Evolutionary conservation across 2,888 invertebrate genomes (phyloP).

Genomic region (Himalopsyche japonica): DNA sequence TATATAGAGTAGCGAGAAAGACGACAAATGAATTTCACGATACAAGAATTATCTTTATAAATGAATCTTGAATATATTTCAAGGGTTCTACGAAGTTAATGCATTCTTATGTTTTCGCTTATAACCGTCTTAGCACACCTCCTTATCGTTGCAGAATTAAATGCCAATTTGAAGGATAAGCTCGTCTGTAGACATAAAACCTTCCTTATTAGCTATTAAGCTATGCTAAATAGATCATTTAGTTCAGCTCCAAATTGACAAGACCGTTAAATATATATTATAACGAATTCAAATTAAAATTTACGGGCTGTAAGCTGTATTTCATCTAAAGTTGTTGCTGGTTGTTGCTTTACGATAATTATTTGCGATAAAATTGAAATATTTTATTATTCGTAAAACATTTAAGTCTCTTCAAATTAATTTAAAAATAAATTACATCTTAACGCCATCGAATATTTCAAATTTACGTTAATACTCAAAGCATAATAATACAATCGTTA

Average conservation of each 20-base stretch:
- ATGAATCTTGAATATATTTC: too few relatives aligned
- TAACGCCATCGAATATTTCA: too few relatives aligned
- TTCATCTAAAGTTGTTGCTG: neutral
- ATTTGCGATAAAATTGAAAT: neutral
- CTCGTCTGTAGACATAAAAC: slow-evolving; percentile 18
- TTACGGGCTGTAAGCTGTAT: neutral
- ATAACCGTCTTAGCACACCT: neutral
- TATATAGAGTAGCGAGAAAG: too few relatives aligned
- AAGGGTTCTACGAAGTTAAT: too few relatives aligned
- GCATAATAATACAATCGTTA: too few relatives aligned
- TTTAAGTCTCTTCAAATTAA: neutral
- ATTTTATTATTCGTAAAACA: neutral
- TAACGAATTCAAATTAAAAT: neutral
- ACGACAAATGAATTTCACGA: too few relatives aligned
- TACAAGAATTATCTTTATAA: too few relatives aligned
- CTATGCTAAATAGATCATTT: slow-evolving; percentile 8
- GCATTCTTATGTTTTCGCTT: too few relatives aligned
- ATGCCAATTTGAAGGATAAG: slow-evolving; percentile 27
- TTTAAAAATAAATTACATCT: too few relatives aligned
- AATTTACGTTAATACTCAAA: too few relatives aligned
- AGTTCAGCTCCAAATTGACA: slow-evolving; percentile 2
- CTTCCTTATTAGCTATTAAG: slow-evolving; percentile 25
- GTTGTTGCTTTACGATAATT: neutral
- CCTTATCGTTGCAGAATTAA: slow-evolving; percentile 9
- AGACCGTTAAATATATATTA: neutral